Conservation (phyloP, 2,888 invertebrate genomes). For the Phortica magna region DNA sequence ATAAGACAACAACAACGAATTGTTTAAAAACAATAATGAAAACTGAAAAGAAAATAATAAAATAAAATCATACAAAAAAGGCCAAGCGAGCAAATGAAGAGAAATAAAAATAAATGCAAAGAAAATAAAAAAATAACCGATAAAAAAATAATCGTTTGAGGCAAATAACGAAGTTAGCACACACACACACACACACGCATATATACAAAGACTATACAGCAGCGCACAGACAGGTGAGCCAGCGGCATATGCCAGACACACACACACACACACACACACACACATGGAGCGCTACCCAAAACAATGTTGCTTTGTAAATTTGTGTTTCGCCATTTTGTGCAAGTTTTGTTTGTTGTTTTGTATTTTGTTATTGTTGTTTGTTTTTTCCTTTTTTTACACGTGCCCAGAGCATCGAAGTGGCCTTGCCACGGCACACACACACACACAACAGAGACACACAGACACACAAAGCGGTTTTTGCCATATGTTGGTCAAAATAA, state of each 20-base stretch:
- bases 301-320: constrained; percentile 52
- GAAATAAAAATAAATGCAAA: background rate
- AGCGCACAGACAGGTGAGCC: no score
- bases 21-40: constrained; percentile 68
- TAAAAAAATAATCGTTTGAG: constrained; percentile 6
- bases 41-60: constrained; percentile 50
- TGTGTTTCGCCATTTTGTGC: constrained; percentile 2
- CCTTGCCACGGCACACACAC: constrained; percentile 13
- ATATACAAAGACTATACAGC: constrained; percentile 1
- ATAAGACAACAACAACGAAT: constrained; percentile 49
- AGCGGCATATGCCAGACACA: background rate
- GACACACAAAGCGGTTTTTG: constrained; percentile 38
- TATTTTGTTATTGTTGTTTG: constrained; percentile 38
- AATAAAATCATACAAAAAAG: constrained; percentile 62
- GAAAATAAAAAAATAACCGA: background rate
- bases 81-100: constrained; percentile 35
- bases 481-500: constrained; percentile 71
- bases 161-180: background rate
- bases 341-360: background rate
- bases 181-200: constrained; percentile 34
- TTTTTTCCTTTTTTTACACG: background rate
- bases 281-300: constrained; percentile 52
- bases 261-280: constrained; percentile 34
- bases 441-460: background rate
- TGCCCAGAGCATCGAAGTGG: constrained; percentile 34